Conservation (phyloP, 1,140 invertebrate genomes). For the Heliconius congener region DNA sequence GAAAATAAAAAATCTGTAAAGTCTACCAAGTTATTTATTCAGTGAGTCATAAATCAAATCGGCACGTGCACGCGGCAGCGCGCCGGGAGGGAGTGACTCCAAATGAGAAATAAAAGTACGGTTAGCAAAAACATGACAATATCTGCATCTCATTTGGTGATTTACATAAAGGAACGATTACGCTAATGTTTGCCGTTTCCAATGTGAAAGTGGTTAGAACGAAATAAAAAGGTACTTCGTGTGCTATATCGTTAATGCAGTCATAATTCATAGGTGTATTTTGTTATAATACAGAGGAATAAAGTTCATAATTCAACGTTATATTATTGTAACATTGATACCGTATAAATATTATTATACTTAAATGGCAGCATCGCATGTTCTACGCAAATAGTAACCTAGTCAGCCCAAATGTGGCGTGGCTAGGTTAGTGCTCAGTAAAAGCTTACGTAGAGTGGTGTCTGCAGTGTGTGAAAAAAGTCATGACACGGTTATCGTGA, state of each 20-base stretch:
- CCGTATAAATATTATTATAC: background rate
- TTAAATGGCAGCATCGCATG: conserved; percentile 27
- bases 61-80: conserved; percentile 60
- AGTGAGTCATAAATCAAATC: conserved; percentile 71
- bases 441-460: conserved; percentile 28
- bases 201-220: background rate
- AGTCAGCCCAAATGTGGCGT: conserved; percentile 28
- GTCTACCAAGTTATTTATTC: conserved; percentile 68
- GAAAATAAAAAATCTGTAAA: conserved; percentile 44
- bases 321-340: background rate
- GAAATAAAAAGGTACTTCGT: background rate
- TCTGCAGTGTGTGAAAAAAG: conserved; percentile 28
- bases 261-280: background rate
- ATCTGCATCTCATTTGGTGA: conserved; percentile 22
- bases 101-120: conserved; percentile 34
- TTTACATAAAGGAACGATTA: conserved; percentile 9
- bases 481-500: conserved; percentile 33
- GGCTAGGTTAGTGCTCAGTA: conserved; percentile 30
- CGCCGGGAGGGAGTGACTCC: conserved; percentile 34
- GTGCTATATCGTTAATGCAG: background rate
- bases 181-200: background rate
- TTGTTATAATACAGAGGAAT: background rate
- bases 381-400: conserved; percentile 25
- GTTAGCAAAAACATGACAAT: conserved; percentile 34
- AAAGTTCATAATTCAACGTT: background rate